Evolutionary conservation across 2,113 vertebrate genomes (phyloP).

Genomic region (Phyllopteryx taeniolatus): DNA sequence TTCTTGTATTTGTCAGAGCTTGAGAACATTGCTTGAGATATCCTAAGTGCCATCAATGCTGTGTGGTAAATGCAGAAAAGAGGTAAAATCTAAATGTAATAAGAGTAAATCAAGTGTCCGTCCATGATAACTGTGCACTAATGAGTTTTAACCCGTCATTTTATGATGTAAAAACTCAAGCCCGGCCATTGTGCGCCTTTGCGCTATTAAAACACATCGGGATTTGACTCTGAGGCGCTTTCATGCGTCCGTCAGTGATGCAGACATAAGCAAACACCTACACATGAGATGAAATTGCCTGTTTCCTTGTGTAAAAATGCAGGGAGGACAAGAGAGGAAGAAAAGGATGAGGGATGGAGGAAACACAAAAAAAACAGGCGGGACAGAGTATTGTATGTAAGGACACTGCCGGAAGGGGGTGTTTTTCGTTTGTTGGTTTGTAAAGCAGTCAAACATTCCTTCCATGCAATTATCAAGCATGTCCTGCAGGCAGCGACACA

Average conservation of each 20-base stretch:
- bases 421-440: conserved; percentile 26
- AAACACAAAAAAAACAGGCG: not conserved
- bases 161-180: not conserved
- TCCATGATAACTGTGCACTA: not conserved
- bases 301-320: conserved; percentile 20
- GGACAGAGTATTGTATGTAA: conserved; percentile 4
- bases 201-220: conserved; percentile 13
- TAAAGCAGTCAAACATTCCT: conserved; percentile 11
- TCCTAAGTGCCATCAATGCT: not conserved
- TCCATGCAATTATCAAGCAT: conserved; percentile 33
- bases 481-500: conserved; percentile 38
- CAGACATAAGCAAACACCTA: conserved; percentile 32
- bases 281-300: conserved; percentile 41
- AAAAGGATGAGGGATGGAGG: not conserved
- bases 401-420: conserved; percentile 14
- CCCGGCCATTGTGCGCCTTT: not conserved
- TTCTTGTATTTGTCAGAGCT: not conserved
- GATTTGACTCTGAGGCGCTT: conserved; percentile 15
- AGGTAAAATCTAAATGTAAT: not conserved
- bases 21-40: not conserved
- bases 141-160: conserved; percentile 7
- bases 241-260: conserved; percentile 27
- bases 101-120: conserved; percentile 7
- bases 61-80: not conserved
- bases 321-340: not conserved